Evolutionary conservation across 2,797 vertebrate genomes (phyloP), one percentile per base, ranked within the genome.

Genomic region (Rhinogobio ventralis): DNA sequence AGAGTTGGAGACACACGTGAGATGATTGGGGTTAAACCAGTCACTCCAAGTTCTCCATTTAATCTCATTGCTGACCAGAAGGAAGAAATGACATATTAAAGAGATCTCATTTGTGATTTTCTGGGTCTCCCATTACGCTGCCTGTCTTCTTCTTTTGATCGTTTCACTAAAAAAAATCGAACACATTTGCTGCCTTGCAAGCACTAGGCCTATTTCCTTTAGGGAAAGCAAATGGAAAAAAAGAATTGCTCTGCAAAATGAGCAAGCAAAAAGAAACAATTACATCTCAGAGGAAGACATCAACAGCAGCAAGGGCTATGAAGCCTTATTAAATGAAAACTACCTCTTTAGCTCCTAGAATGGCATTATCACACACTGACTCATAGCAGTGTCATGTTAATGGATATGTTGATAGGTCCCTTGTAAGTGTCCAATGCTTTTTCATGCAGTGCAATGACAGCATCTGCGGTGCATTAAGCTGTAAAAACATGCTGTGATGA

Each of bases 391-490:
- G 20, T 17, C 33, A 77, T 77, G 74, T 60, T 69, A 84, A 84
- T 77, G 64, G 82, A 25, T 57, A 46, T 67, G 74, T 84, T 84
- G 57, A 83, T 75, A 53, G 45, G 6, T 36, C 42, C 57, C 7
- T 30, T 53, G 62, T 55, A 78, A 78, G 74, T 71, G 66, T 60
- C 64, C 74, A 46, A 11, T 30, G 25, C 36, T 78, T 14, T 84
- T 69, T 84, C 46, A 42, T 57, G 64, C 66, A 60, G 19, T 71
- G 39, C 74, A 69, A 19, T 46, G 25, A 79, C 64, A 73, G 79
- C 39, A 49, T 75, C 84, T 85, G 86, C 17, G n/a, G 28, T 78
- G 74, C 66, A 84, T 78, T 84, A 84, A 84, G 64, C 66, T 84
- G 74, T 71, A 57, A 84, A 77, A 84, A 69, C 66, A 78, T 23